Base-by-base conservation (phyloP, 2,888 invertebrate genomes). In the Papilio demoleus region DNA sequence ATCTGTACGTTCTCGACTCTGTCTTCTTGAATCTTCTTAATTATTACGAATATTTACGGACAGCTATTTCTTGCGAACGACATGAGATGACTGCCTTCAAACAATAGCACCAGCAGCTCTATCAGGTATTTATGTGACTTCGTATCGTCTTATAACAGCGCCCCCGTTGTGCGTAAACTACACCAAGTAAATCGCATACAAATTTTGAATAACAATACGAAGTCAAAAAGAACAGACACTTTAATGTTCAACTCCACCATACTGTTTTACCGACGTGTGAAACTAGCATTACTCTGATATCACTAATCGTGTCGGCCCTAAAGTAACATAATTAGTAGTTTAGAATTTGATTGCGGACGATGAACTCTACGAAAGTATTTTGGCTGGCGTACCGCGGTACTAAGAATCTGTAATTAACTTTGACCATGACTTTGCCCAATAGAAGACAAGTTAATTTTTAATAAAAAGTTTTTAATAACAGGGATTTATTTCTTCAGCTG, bases 241-340 rank as follows among this genome's bases (percentile, higher is more conserved):
- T 11, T 8, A 42, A 2, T 17, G 42, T 42, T 17, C 2, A 17
- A n/a, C 8, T 17, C 45, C 2, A 9, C 19, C 17, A 9, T 9
- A 17, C 14, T 17, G 40, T 40, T 45, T 19, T n/a, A 19, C 4
- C 19, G 17, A 17, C 42, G 17, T 42, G 42, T 17, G 12, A 42
- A 17, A 45, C 19, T 45, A 45, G 8, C 9, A 17, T 45, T 42
- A 38, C 14, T 42, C 11, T 50, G 27, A 14, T 38, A 50, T 38
- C 50, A 19, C 50, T 27, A 61, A 50, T 67, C 47, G 27, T 27
- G 50, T 22, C 67, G 19, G 47, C 38, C 24, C 24, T 61, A 61
- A 53, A 61, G 50, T 61, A 67, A 61, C 40, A 31, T 61, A 50
- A 67, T 67, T 67, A 61, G 47, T 36, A 45, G 50, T 67, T 47